Base-by-base conservation (phyloP, 2,888 invertebrate species). In the Nephrocerus scutellatus region DNA sequence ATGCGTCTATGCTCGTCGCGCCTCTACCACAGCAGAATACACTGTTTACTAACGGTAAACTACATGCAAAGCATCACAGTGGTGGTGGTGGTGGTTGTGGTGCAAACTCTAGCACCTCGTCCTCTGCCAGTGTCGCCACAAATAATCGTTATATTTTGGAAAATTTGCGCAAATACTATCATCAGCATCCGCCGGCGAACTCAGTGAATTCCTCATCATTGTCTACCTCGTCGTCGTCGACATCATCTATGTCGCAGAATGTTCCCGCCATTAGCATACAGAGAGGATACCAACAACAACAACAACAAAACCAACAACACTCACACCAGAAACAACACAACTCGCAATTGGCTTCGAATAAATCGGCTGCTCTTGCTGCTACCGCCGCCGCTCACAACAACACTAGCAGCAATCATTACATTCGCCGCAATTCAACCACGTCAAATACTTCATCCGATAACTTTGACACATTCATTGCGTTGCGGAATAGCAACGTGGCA, bases 161-260 rank as follows among this genome's bases (percentile, higher is more conserved):
- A 47, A 63, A 61, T 51, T 48, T 65, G 45, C 63, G 62, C 43
- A 63, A 64, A 57, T 62, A 62, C 54, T 64, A 65, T 55, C 41
- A 47, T 16, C 55, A 59, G 21, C 52, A 54, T 40, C 53, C 55
- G 33, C 58, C 61, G 33, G 54, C 59, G 39, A 58, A 61, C 26
- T 59, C 61, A 9, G 51, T 57, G 25, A 60, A 62, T 48, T 62
- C 62, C 12, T 57, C 62, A 8, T 63, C 63, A 16, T 40, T 62
- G 13, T 65, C 64, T 31, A 63, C 61, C 31, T 60, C 63, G 4
- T 63, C 63, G 9, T 62, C 64, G 14, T 63, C 63, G 19, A 61
- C 62, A 35, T 62, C 63, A 25, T 63, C 62, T 43, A 47, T 62
- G 53, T 60, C 62, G 36, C 62, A 61, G 45, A 32, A 44, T 15